Base-by-base conservation (phyloP, 37 sponge, comb jelly and placozoan genomes). In the Spongia lamella region DNA sequence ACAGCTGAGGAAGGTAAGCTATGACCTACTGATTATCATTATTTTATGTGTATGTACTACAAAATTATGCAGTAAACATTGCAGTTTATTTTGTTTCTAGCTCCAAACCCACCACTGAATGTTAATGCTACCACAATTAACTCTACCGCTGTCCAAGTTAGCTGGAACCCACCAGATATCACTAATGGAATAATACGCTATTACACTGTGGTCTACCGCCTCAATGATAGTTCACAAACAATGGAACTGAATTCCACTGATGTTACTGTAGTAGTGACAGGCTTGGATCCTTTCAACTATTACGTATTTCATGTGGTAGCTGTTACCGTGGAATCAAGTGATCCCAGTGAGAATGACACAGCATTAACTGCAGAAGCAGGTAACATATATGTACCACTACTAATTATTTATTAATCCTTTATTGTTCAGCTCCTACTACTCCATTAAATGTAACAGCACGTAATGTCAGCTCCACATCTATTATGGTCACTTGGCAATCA, bases 401-500 rank as follows among this genome's bases (percentile, higher is more conserved):
- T n/a, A n/a, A n/a, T 55, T 51, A 1, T 17, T 5, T 56, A 27
- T 53, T n/a, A 30, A 71, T 71, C 7, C 29, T 17, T 71, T 15
- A n/a, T 19, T 27, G 2, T 39, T 16, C 58, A 87, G 87, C 69
- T 50, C 87, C 87, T 21, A 53, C 69, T 35, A 34, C 73, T 53
- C 87, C 87, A 17, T 57, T 22, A 43, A 32, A 63, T 34, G 50
- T 81, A 0, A 61, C 16, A 6, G 81, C 76, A n/a, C 31, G 15
- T 15, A 68, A 66, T 26, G 29, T 47, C 17, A 80, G 60, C 54
- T 76, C 77, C 82, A 80, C 77, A 31, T 68, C 82, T n/a, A 76
- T 87, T 49, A 53, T 21, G n/a, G 77, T 87, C 24, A 70, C 64
- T 7, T 85, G 86, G 86, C 21, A 30, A 20, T 38, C 56, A 33